These are phyloP conservation scores for Poeciliopsis presidionis DNA, from an alignment of 2,797 vertebrate genomes.

Conservation along the genomic window DNA sequence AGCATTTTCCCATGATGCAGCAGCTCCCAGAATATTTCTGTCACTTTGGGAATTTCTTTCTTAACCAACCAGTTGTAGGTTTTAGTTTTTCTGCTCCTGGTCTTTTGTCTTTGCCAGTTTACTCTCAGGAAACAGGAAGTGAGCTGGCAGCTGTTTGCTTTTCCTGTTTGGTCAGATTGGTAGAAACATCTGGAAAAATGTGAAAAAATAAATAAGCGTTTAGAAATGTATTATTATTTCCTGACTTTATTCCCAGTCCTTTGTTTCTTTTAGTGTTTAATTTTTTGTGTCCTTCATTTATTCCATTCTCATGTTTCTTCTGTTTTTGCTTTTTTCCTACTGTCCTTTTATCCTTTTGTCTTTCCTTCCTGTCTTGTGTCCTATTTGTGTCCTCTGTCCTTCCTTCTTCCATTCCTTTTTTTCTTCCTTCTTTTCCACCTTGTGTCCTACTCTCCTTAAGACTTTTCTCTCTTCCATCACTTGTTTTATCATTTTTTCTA, in stretches of 20 bases:
- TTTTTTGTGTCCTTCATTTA: background rate
- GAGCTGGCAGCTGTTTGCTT: conserved; percentile 13
- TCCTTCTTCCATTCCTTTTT: no score
- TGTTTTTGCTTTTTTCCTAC: background rate
- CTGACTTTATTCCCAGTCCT: background rate
- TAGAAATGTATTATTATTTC: background rate
- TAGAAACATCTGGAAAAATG: background rate
- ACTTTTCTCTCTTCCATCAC: background rate
- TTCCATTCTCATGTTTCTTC: background rate
- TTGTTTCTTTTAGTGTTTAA: background rate
- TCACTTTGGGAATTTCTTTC: background rate
- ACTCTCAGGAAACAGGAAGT: conserved; percentile 51
- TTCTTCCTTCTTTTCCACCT: background rate
- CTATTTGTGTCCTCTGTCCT: no score
- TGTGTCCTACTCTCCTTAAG: no score
- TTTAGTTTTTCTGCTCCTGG: background rate
- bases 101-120: conserved; percentile 17
- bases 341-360: background rate
- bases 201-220: background rate
- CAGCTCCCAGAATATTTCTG: conserved; percentile 11
- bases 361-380: background rate
- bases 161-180: conserved; percentile 30
- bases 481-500: background rate
- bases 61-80: background rate
- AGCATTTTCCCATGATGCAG: conserved; percentile 54